A percentile compares a stretch with the other conserved stretches of the same genome.
Evolutionary conservation across 1,140 invertebrate species (phyloP).

Genomic region (Drosophila persimilis): DNA sequence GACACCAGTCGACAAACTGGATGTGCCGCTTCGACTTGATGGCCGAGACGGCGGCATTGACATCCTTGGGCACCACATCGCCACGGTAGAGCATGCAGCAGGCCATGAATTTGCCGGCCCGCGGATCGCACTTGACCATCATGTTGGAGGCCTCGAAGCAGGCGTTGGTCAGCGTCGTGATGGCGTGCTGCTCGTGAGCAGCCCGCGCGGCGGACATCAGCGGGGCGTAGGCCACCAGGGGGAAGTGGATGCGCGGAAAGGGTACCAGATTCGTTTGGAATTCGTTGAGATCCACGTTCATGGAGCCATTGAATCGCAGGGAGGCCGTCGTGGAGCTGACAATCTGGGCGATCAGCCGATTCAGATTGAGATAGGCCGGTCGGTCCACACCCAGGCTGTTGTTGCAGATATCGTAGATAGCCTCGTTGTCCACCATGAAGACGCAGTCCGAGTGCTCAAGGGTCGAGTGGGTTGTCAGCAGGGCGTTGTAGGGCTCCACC

Average conservation of each 20-base stretch:
- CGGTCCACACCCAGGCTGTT: constrained; percentile 88
- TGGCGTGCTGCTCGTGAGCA: constrained; percentile 88
- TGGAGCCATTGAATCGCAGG: constrained; percentile 91
- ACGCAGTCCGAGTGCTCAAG: constrained; percentile 91
- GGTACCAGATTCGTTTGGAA: constrained; percentile 91
- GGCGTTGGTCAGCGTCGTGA: constrained; percentile 89
- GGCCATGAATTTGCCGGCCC: constrained; percentile 89
- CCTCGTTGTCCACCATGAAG: constrained; percentile 94
- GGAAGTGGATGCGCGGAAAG: constrained; percentile 90
- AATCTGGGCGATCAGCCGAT: constrained; percentile 89
- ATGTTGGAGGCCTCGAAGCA: constrained; percentile 92
- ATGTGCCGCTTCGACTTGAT: constrained; percentile 91
- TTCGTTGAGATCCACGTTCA: constrained; percentile 93
- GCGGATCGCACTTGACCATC: constrained; percentile 91
- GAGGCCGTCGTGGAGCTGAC: constrained; percentile 91
- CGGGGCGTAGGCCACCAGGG: constrained; percentile 91
- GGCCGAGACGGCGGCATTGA: constrained; percentile 91
- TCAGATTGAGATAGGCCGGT: constrained; percentile 90
- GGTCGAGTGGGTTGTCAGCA: constrained; percentile 90
- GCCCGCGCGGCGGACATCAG: constrained; percentile 88
- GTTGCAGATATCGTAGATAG: constrained; percentile 92
- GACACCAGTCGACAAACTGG: constrained; percentile 89
- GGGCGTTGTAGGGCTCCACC: constrained; percentile 94
- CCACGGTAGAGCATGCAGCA: constrained; percentile 90
- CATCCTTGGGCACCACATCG: constrained; percentile 91